phyloP scores from a whole-genome alignment of 35 echinoderm and acorn worm species.

The Anneissia japonica region DNA sequence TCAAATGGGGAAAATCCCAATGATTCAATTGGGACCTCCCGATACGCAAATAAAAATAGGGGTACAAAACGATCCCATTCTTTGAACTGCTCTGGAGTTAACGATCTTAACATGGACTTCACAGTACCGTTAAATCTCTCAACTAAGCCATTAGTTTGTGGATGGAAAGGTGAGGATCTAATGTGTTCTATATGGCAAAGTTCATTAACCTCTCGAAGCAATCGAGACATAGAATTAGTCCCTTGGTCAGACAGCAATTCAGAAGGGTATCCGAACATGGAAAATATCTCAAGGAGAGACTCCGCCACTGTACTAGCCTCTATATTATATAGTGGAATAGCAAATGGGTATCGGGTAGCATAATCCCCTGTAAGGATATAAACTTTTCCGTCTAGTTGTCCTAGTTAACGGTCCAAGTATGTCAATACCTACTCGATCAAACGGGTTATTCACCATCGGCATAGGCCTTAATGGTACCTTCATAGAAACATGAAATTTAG shows the following conservation, averaged over 20 bases:
- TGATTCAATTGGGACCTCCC: constrained; percentile 36
- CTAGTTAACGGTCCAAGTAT: too few relatives aligned
- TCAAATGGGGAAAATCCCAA: constrained; percentile 56
- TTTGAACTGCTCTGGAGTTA: constrained; percentile 28
- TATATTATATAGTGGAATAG: constrained; percentile 47
- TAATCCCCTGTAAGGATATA: constrained; percentile 54
- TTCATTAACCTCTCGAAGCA: constrained; percentile 49
- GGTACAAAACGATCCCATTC: constrained; percentile 54
- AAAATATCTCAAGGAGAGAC: too few relatives aligned
- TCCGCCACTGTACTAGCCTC: too few relatives aligned
- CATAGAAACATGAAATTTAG: too few relatives aligned
- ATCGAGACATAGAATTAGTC: constrained; percentile 50
- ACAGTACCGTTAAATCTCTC: constrained; percentile 51
- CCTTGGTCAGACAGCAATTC: constrained; percentile 63
- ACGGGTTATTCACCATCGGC: too few relatives aligned
- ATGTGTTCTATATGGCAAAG: constrained; percentile 27
- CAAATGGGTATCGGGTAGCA: constrained; percentile 54
- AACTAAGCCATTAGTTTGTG: constrained; percentile 39
- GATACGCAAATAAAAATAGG: constrained; percentile 41
- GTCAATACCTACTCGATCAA: too few relatives aligned
- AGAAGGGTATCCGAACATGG: too few relatives aligned
- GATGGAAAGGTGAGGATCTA: constrained; percentile 39
- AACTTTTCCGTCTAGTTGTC: too few relatives aligned
- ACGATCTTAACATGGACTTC: constrained; percentile 70
- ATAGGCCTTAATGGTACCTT: too few relatives aligned